A percentile compares a stretch with the other conserved stretches of the same genome.
These are phyloP conservation scores for Aeoliscus strigatus DNA, from an alignment of 2,797 vertebrate species.

Conservation along the genomic window DNA sequence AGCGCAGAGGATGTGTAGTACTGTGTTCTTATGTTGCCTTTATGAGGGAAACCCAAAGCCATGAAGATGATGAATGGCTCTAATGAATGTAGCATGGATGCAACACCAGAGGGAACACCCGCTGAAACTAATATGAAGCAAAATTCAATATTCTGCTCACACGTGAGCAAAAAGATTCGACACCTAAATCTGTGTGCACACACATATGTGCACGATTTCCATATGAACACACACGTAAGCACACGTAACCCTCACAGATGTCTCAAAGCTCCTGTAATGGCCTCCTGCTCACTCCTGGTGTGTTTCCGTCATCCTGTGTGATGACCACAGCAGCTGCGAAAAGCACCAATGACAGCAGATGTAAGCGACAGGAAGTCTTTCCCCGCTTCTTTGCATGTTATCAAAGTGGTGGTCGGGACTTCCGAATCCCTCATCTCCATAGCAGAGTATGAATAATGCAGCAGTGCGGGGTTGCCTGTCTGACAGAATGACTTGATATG, in stretches of 20 bases:
- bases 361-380: conserved; percentile 38
- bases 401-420: conserved; percentile 67
- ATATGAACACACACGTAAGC: conserved; percentile 4
- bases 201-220: conserved; percentile 5
- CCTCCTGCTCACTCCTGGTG: conserved; percentile 16
- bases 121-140: conserved; percentile 37
- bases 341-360: conserved; percentile 48
- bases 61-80: conserved; percentile 59
- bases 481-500: conserved; percentile 59
- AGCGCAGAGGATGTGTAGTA: conserved; percentile 17
- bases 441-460: conserved; percentile 70
- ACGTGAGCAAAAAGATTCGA: conserved; percentile 11
- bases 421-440: conserved; percentile 61
- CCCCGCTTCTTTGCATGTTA: conserved; percentile 56
- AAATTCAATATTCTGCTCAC: conserved; percentile 30
- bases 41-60: conserved; percentile 53
- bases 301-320: conserved; percentile 27
- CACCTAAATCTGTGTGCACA: too few relatives aligned
- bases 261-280: not conserved
- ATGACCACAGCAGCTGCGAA: conserved; percentile 48
- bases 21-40: conserved; percentile 10
- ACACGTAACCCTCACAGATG: conserved; percentile 21
- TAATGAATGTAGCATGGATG: conserved; percentile 58
- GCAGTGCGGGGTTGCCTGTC: conserved; percentile 63
- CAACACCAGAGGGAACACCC: conserved; percentile 38